Evolutionary conservation across 2,113 vertebrate genomes (phyloP), one percentile per base, ranked within the genome.

Genomic region (Sterna hirundo): DNA sequence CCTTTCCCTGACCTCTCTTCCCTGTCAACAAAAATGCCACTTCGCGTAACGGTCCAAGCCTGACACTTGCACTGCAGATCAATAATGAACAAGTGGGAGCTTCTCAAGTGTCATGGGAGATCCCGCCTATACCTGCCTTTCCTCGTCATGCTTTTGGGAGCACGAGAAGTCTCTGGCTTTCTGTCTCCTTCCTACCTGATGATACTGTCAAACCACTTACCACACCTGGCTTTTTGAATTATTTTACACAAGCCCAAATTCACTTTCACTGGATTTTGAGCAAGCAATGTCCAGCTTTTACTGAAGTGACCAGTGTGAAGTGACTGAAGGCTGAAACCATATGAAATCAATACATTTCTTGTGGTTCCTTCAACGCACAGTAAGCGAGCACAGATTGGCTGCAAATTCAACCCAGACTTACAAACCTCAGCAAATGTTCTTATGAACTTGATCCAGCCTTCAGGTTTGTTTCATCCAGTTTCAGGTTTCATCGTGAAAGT

Each of bases 391-490:
- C 94, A 97, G 91, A 91, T 40, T 86, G 93, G 89, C 62, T 93
- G 86, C 91, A 96, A 97, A 96, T 94, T 95, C 93, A 95, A 93
- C 78, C 89, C 97, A 97, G 93, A 83, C 95, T 83, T 44, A 69
- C 17, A 96, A 97, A 96, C 58, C 91, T 91, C 96, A 80, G 81
- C 89, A 83, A 96, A 95, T 11, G 87, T 94, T 94, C 82, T 76
- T 87, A 58, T 95, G 96, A 97, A 95, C 86, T 95, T 47, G 89
- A 94, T 93, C 95, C 96, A 96, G 55, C 81, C 89, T 90, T 62
- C 93, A 97, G 61, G 83, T 95, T 94, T 94, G 81, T 97, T 97
- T 95, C 94, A 97, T 92, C 89, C 93, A 91, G 95, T 95, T 95
- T 97, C 93, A 91, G 83, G 89, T 97, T 96, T 96, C 97, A 80